Evolutionary conservation across 2,113 vertebrate species (phyloP), one percentile per base, ranked within the genome.

Genomic region (Pygoscelis antarcticus): DNA sequence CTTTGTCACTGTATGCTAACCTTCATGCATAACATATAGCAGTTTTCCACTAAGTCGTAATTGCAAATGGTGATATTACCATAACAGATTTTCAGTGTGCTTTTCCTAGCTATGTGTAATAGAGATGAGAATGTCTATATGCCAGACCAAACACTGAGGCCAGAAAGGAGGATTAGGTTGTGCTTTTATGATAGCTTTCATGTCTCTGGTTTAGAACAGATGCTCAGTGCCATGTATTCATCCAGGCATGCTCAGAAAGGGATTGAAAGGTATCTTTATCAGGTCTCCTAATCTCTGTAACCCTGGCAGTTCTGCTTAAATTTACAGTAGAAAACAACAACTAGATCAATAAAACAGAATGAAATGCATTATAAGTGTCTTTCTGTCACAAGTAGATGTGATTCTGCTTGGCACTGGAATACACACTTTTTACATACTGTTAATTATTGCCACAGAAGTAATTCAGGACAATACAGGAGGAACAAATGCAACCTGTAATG

Each of bases 221-320:
- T 84, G 57, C 65, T 95, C 62, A 47, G 54, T 70, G 83, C 58
- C 57, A 72, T 80, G 57, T 23, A 61, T 89, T 71, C 51, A 72
- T 29, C 29, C 80, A 92, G 34, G 49, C 62, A 49, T 61, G 62
- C 27, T 81, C 10, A 78, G 60, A 93, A 70, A 93, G 51, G 74
- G 93, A 92, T 55, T 86, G 91, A 95, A 96, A 92, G 65, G 34
- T 84, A 79, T 84, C 57, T 91, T 83, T 64, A 93, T 93, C 84
- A 69, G 46, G 89, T 52, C n/a, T 89, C 36, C 25, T 36, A n/a
- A 58, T 49, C 51, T 38, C 71, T 76, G 55, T 70, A 89, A 94
- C 21, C 68, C n/a, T 91, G 38, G 54, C 42, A 85, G 49, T 66
- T 90, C 89, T 83, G 40, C 64, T 89, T 90, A 91, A 91, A 92